Evolutionary conservation across 1,140 invertebrate genomes (phyloP).

Genomic region (Drosophila nasuta): DNA sequence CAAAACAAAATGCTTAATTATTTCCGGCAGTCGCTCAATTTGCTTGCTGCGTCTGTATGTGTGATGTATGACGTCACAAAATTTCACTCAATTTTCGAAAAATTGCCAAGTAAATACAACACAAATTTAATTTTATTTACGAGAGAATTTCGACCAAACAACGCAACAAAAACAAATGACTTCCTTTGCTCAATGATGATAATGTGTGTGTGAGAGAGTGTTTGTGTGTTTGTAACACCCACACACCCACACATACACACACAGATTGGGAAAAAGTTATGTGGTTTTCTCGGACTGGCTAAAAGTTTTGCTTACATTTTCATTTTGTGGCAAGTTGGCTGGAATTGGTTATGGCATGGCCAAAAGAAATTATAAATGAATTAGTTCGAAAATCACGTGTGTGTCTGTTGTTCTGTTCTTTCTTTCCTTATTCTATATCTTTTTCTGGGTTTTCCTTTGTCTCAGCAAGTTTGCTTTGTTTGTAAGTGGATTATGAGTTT

Average conservation of each 20-base stretch:
- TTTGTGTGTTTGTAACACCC: conserved; percentile 6
- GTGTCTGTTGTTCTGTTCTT: conserved; percentile 8
- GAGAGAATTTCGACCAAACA: conserved; percentile 42
- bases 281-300: conserved; percentile 10
- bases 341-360: conserved; percentile 70
- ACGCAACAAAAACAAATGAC: conserved; percentile 69
- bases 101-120: conserved; percentile 48
- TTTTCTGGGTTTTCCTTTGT: background rate
- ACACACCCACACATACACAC: background rate
- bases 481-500: conserved; percentile 26
- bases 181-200: conserved; percentile 51
- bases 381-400: conserved; percentile 64
- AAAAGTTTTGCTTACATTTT: conserved; percentile 67
- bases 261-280: conserved; percentile 26
- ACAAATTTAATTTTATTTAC: conserved; percentile 55
- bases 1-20: conserved; percentile 71
- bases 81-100: conserved; percentile 39
- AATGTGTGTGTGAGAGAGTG: conserved; percentile 24
- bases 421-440: background rate
- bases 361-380: conserved; percentile 73
- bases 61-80: conserved; percentile 40
- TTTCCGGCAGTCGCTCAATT: conserved; percentile 48
- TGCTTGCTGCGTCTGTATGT: conserved; percentile 11
- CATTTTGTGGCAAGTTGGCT: conserved; percentile 48
- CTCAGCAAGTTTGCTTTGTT: conserved; percentile 12